Percentiles rank a stretch among this genome's conserved stretches.
Evolutionary conservation across 2,797 vertebrate species (phyloP).

Genomic region (Neostethus bicornis): DNA sequence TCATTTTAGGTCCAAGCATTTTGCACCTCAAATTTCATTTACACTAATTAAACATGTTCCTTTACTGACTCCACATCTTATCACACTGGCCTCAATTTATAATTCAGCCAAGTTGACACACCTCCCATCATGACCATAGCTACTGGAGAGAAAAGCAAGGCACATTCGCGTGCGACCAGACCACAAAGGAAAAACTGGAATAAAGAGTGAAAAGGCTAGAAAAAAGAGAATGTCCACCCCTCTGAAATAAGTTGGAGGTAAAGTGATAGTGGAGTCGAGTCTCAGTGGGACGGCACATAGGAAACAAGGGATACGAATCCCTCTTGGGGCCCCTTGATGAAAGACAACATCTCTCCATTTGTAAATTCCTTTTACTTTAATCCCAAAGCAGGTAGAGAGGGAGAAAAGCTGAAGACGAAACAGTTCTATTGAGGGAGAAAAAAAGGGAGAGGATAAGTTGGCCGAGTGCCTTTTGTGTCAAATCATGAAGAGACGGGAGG

Average conservation of each 20-base stretch:
- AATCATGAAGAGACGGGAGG: neutral
- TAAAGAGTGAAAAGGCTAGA: slow-evolving; percentile 21
- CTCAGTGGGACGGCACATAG: slow-evolving; percentile 46
- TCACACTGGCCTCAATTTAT: neutral
- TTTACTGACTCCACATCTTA: neutral
- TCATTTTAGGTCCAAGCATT: too few species aligned
- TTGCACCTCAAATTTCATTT: too few species aligned
- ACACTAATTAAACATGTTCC: too few species aligned
- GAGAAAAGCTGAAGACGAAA: neutral
- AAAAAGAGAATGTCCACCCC: slow-evolving; percentile 15
- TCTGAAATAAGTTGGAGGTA: slow-evolving; percentile 39
- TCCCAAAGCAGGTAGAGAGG: slow-evolving; percentile 40
- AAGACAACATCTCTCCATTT: slow-evolving; percentile 33
- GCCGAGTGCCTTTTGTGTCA: slow-evolving; percentile 17
- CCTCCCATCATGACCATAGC: neutral
- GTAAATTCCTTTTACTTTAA: slow-evolving; percentile 54
- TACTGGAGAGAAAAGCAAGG: neutral
- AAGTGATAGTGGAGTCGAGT: slow-evolving; percentile 51
- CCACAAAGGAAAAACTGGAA: slow-evolving; percentile 30
- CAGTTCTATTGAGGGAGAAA: neutral
- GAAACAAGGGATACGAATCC: slow-evolving; percentile 33
- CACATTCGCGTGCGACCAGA: neutral
- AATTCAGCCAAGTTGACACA: neutral
- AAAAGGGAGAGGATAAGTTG: neutral
- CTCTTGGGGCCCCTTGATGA: slow-evolving; percentile 34